Evolutionary conservation across 2,888 invertebrate species (phyloP), one percentile per base, ranked within the genome.

Genomic region (Philonicus albiceps): DNA sequence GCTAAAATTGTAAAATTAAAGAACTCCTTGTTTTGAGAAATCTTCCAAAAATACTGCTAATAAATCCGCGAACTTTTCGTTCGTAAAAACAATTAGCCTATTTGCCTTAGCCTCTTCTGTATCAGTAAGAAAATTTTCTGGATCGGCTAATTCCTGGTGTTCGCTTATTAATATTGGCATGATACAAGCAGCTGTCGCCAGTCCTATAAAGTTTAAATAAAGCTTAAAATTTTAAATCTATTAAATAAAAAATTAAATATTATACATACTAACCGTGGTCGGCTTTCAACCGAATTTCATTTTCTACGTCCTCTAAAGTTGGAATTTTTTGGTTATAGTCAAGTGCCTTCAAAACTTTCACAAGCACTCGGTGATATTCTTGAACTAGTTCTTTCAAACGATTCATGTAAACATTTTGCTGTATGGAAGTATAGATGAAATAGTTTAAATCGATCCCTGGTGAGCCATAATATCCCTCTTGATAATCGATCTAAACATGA

Each of bases 401-500:
- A 40, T 88, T 87, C 43, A 87, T 19, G 27, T 90, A 90, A 3
- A 90, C 89, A 84, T 90, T 88, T n/a, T 87, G 88, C 40, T 89
- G 88, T 89, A 90, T 90, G 4, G 90, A 90, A 16, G 90, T 89
- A 86, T 90, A 90, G 8, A 90, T 89, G 75, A 91, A 90, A 87
- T 89, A 90, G 86, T 90, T 90, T 87, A 89, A 90, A 88, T 91
- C 90, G 78, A 91, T 90, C 37, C 90, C 90, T 6, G 90, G 90
- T 31, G 91, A 91, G n/a, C 91, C 91, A 86, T 87, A 90, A 86
- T 89, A 90, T 1, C 90, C 90, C 87, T 91, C 91, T 89, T 91
- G 90, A 86, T 89, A 91, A 86, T 91, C 90, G 85, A 91, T 89
- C 90, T 91, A 53, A 73, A 30, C 19, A 74, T 37, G 37, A 37